Conservation (phyloP, 1,140 invertebrate genomes). For the Eurytemora carolleeae region DNA sequence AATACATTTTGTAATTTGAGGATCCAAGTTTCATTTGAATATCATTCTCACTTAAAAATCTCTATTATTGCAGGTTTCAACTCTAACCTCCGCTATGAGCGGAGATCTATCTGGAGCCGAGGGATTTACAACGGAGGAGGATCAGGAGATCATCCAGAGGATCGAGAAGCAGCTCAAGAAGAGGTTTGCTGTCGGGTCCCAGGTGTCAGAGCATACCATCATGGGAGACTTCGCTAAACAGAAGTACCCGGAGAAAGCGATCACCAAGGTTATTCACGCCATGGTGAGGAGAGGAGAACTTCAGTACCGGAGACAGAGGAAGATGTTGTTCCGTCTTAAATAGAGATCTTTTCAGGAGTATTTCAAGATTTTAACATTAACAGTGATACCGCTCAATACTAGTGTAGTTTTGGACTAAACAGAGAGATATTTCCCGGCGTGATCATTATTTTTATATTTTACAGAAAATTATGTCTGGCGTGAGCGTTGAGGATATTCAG, state of each 20-base stretch:
- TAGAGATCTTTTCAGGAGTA: too few relatives aligned
- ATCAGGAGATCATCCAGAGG: constrained; percentile 63
- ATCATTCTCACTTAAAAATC: too few relatives aligned
- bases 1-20: too few relatives aligned
- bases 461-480: too few relatives aligned
- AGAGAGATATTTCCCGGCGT: too few relatives aligned
- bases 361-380: too few relatives aligned
- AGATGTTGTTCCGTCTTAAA: constrained; percentile 82
- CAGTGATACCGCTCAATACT: too few relatives aligned
- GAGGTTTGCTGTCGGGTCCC: constrained; percentile 82
- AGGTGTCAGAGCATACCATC: constrained; percentile 84
- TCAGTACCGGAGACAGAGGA: constrained; percentile 83
- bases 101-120: constrained; percentile 80
- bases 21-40: too few relatives aligned
- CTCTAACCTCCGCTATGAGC: constrained; percentile 78
- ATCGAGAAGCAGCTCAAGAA: constrained; percentile 90
- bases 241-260: constrained; percentile 69
- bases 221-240: constrained; percentile 77
- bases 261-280: constrained; percentile 71
- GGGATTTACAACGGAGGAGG: constrained; percentile 87
- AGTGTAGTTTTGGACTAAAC: too few relatives aligned
- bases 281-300: constrained; percentile 88
- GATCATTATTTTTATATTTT: too few relatives aligned
- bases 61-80: constrained; percentile 84
- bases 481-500: neutral